Evolutionary conservation across 2,888 invertebrate species (phyloP).

Genomic region (Embidobia sp.): DNA sequence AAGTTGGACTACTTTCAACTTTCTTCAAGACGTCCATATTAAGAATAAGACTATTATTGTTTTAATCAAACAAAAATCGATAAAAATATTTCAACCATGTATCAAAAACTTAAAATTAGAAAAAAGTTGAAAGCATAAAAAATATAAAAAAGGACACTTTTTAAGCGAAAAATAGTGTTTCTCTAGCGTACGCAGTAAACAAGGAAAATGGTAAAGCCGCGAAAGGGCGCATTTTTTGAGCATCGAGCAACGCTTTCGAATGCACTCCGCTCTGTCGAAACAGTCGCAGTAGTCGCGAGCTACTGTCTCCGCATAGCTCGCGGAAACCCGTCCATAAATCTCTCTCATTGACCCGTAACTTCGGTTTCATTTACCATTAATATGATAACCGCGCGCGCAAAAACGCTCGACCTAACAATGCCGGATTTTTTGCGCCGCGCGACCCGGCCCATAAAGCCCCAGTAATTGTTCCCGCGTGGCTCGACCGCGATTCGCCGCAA

Average conservation of each 20-base stretch:
- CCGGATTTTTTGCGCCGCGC: conserved; percentile 21
- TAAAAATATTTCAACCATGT: too few species aligned
- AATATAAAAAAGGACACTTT: too few species aligned
- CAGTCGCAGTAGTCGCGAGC: conserved; percentile 18
- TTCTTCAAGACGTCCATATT: too few species aligned
- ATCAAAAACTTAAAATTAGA: too few species aligned
- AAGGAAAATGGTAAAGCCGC: too few species aligned
- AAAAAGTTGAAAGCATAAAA: too few species aligned
- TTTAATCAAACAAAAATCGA: too few species aligned
- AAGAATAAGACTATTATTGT: too few species aligned
- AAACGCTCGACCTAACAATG: conserved; percentile 42
- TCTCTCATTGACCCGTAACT: conserved; percentile 52
- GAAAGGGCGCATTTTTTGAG: conserved; percentile 11
- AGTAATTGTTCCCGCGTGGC: conserved; percentile 37
- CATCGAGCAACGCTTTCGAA: conserved; percentile 11
- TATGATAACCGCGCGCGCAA: conserved; percentile 49
- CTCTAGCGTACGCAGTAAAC: too few species aligned
- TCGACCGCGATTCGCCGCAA: conserved; percentile 24
- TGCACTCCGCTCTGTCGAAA: neutral
- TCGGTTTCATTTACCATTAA: conserved; percentile 57
- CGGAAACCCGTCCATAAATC: conserved; percentile 44
- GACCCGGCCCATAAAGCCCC: conserved; percentile 31
- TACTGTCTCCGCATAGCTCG: conserved; percentile 28
- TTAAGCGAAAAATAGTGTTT: too few species aligned
- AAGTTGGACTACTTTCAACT: too few species aligned